Percentiles rank a stretch among this genome's conserved stretches.
Conservation (phyloP, 2,113 vertebrate species). For the Zingel zingel region DNA sequence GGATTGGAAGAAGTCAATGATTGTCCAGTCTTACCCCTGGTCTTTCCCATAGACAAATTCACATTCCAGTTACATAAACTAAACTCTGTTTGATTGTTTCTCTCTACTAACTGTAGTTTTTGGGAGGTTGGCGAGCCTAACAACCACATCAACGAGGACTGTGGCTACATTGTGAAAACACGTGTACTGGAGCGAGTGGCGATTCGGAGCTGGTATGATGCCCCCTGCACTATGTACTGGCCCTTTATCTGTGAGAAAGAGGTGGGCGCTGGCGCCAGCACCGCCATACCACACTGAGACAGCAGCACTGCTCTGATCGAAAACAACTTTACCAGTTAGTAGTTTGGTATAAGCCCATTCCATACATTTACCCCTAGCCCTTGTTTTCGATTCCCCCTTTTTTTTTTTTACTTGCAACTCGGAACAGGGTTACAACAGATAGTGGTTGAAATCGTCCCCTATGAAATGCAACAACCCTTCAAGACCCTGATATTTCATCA, state of each 20-base stretch:
- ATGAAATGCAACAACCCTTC: too few relatives aligned
- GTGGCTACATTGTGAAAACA: conserved; percentile 82
- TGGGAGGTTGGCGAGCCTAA: conserved; percentile 83
- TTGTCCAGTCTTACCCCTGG: too few relatives aligned
- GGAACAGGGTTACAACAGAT: too few relatives aligned
- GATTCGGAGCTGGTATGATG: conserved; percentile 80
- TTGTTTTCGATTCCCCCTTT: too few relatives aligned
- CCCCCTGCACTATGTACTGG: conserved; percentile 70
- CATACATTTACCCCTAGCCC: too few relatives aligned
- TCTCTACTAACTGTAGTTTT: conserved; percentile 63
- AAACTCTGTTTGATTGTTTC: too few relatives aligned
- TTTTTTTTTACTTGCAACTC: too few relatives aligned
- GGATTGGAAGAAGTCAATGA: too few relatives aligned
- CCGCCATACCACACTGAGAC: conserved; percentile 25
- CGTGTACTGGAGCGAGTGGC: conserved; percentile 46
- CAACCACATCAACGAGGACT: conserved; percentile 84
- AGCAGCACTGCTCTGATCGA: background rate
- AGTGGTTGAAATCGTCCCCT: too few relatives aligned
- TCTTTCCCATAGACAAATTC: too few relatives aligned
- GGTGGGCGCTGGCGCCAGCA: conserved; percentile 10
- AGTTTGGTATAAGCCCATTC: background rate
- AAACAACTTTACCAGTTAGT: background rate
- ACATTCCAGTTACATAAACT: too few relatives aligned
- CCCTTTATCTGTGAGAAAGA: conserved; percentile 81
- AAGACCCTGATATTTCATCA: too few relatives aligned